Base-by-base conservation (phyloP, 2,888 invertebrate species). In the Cephus rjabovi region DNA sequence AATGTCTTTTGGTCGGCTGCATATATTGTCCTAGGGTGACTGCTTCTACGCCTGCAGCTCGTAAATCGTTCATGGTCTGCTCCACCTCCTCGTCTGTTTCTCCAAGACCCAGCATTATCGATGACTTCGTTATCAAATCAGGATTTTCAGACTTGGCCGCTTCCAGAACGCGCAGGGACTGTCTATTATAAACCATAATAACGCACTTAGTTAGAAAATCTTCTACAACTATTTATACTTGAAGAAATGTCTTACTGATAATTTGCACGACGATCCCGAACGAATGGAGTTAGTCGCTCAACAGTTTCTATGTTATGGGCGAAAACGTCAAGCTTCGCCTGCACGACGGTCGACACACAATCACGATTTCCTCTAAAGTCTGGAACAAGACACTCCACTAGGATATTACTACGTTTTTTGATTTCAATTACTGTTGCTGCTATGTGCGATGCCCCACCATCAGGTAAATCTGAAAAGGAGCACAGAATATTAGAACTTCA, bases 231-330 rank as follows among this genome's bases (percentile, higher is more conserved):
- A 23, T 56, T 56, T 56, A 23, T 9, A 56, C 23, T 15, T 23
- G 2, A 23, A 56, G 23, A 56, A 23, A 23, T 56, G 9, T 23
- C 77, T 81, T 90, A 94, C 93, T 93, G 93, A 89, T 96, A 99
- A 92, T 95, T 95, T 15, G 99, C 99, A 80, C 99, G 94, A 35
- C 96, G 95, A 91, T 99, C 99, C 79, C 99, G 93, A 1, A 99
- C 99, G 90, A 95, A 96, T 6, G 97, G 97, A 73, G 98, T 98
- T 68, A 98, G 92, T 81, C 95, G 93, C 89, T 97, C 97, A 0
- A 99, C 98, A 0, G 99, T 99, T 93, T 99, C 99, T 69, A 99
- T 96, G 91, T 99, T 99, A 92, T 99, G 99, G 0, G 99, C 99
- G 91, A 96, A 99, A 68, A 99, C 99, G 92, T 99, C 99, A 0